Conservation (phyloP, 1,140 invertebrate species). For the Dysdera silvatica region DNA sequence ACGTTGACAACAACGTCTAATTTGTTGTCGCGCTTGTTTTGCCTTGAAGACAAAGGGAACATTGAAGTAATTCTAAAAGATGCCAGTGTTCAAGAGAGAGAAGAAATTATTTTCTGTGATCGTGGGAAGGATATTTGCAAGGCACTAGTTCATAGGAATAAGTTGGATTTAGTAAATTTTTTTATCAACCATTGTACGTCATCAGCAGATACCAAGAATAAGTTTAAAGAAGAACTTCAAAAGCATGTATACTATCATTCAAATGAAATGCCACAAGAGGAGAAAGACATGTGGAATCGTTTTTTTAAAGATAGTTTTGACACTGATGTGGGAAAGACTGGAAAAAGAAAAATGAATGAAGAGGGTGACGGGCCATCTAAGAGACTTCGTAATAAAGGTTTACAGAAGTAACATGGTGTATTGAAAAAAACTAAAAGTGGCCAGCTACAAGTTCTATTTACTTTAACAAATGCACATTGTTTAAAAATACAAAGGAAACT, state of each 20-base stretch:
- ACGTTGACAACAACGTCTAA: background rate
- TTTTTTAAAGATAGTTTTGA: constrained; percentile 12
- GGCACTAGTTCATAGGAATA: background rate
- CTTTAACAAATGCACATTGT: too few relatives aligned
- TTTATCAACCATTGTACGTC: constrained; percentile 8
- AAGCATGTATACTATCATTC: background rate
- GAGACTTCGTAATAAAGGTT: background rate
- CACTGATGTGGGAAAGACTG: background rate
- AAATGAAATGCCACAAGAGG: background rate
- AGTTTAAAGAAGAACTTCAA: constrained; percentile 11
- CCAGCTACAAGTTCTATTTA: too few relatives aligned
- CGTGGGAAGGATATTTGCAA: constrained; percentile 1
- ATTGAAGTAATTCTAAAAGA: constrained; percentile 3
- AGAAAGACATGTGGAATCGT: background rate
- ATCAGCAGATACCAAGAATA: background rate
- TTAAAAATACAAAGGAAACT: too few relatives aligned
- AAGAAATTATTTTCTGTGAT: constrained; percentile 7
- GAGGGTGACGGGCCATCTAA: constrained; percentile 2
- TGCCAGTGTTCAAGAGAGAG: constrained; percentile 7
- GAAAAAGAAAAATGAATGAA: constrained; percentile 7
- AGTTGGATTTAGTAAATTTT: constrained; percentile 6
- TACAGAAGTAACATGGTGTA: background rate
- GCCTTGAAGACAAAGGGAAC: constrained; percentile 2
- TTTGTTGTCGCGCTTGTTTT: background rate
- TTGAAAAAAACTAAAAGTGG: background rate